phyloP scores from a whole-genome alignment of 2,113 vertebrate species.

The Lasiurus borealis region DNA sequence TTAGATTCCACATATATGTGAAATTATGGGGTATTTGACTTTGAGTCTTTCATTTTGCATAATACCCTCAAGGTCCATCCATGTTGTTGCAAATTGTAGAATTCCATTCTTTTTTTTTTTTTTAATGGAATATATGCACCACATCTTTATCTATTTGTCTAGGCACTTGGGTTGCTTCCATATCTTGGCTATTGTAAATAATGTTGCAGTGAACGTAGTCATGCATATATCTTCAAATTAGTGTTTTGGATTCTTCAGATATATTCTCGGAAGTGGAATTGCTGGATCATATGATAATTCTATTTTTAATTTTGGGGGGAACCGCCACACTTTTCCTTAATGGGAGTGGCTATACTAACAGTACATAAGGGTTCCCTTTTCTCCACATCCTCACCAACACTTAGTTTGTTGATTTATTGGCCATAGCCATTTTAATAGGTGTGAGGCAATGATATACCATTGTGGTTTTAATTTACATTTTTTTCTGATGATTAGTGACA shows the following conservation, averaged over 20 bases:
- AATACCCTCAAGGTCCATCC: neutral
- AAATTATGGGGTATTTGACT: no score
- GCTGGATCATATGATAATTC: neutral
- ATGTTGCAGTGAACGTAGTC: neutral
- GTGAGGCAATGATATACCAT: neutral
- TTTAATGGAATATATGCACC: neutral
- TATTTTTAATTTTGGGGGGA: neutral
- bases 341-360: neutral
- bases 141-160: neutral
- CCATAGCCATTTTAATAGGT: neutral
- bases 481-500: neutral
- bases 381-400: neutral
- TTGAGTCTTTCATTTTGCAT: neutral
- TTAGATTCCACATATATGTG: no score
- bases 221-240: neutral
- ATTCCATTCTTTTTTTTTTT: neutral
- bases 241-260: neutral
- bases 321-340: neutral
- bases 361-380: neutral
- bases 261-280: neutral
- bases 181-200: neutral
- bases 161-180: neutral
- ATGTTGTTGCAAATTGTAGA: neutral
- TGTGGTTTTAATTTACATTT: neutral
- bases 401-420: neutral